Percentiles rank a stretch among this genome's conserved stretches.
Conservation (phyloP, 1,140 invertebrate species). For the Thaumatotibia leucotreta region DNA sequence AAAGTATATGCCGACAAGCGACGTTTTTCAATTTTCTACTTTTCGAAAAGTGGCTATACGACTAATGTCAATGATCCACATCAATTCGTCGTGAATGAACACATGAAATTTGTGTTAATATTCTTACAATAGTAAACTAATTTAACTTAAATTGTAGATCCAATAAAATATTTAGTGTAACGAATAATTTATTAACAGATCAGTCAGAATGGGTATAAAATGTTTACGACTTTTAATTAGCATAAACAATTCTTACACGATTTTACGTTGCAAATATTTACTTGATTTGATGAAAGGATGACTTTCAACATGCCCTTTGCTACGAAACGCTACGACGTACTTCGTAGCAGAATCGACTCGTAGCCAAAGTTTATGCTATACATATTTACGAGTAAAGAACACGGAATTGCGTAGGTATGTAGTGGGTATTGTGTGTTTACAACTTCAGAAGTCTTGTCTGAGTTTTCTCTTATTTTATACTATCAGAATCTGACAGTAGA, state of each 20-base stretch:
- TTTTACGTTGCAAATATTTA: too few relatives aligned
- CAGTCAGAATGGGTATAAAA: neutral
- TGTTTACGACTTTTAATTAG: too few relatives aligned
- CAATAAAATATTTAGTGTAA: neutral
- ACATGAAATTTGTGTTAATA: neutral
- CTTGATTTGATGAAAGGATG: neutral
- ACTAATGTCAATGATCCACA: neutral
- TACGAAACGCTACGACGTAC: neutral
- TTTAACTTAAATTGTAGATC: neutral
- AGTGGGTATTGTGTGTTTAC: too few relatives aligned
- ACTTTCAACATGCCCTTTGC: neutral
- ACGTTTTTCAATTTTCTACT: too few relatives aligned
- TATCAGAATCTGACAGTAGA: too few relatives aligned
- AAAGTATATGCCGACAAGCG: too few relatives aligned
- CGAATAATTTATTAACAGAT: neutral
- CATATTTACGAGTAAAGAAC: too few relatives aligned
- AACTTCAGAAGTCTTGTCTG: too few relatives aligned
- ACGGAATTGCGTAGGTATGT: too few relatives aligned
- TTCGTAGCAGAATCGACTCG: neutral
- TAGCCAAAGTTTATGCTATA: neutral
- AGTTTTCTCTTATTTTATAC: too few relatives aligned
- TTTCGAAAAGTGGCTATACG: too few relatives aligned
- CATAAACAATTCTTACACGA: too few relatives aligned
- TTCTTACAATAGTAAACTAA: neutral
- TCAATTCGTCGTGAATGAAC: neutral